Conservation (phyloP, 2,888 invertebrate genomes). For the Folsomia manolachei region DNA sequence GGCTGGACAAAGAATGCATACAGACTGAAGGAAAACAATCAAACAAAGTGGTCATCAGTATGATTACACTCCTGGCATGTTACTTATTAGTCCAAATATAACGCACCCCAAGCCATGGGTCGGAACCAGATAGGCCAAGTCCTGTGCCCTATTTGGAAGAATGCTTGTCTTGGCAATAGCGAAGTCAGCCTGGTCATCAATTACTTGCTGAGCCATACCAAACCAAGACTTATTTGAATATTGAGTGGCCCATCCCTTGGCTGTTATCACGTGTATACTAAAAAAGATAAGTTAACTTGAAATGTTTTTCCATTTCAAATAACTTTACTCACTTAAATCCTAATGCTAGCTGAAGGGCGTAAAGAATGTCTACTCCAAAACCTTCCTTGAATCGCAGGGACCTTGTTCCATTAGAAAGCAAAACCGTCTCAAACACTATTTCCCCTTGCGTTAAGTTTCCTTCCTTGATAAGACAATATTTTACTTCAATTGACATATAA, state of each 20-base stretch:
- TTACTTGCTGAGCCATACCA: conserved; percentile 31
- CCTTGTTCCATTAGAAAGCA: not conserved
- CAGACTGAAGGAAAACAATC: conserved; percentile 14
- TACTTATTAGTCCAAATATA: not conserved
- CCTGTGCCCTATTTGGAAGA: conserved; percentile 20
- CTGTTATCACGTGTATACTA: conserved; percentile 18
- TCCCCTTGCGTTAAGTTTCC: conserved; percentile 33
- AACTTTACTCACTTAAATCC: conserved; percentile 27
- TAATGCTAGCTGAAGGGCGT: conserved; percentile 18
- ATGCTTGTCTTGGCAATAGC: conserved; percentile 35
- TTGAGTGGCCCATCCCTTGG: conserved; percentile 26
- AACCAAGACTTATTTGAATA: conserved; percentile 30
- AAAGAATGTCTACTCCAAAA: conserved; percentile 28
- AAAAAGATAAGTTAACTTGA: not conserved
- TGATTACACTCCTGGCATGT: too few relatives aligned
- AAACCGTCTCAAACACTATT: conserved; percentile 16
- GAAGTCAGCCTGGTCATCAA: conserved; percentile 27
- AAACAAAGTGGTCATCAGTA: not conserved
- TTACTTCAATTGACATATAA: not conserved
- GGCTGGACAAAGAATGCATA: conserved; percentile 32
- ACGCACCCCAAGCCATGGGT: conserved; percentile 27
- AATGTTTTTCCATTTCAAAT: too few relatives aligned
- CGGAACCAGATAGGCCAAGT: conserved; percentile 26
- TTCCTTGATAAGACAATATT: conserved; percentile 14
- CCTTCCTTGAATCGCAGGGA: not conserved